Percentiles rank a stretch among this genome's conserved stretches.
Conservation (phyloP, 2,888 invertebrate genomes). For the Nezara viridula region DNA sequence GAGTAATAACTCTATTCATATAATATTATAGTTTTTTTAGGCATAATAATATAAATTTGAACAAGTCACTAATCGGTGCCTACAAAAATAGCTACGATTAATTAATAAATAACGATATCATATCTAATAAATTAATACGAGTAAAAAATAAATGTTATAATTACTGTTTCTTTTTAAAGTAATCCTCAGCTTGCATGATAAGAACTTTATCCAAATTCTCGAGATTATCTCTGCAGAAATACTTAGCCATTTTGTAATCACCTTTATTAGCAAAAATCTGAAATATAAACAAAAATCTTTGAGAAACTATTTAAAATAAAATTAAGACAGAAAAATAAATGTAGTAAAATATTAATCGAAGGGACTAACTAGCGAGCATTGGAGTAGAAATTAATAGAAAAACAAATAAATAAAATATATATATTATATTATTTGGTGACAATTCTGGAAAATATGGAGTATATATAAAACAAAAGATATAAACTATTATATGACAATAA, state of each 20-base stretch:
- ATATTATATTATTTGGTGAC: too few species aligned
- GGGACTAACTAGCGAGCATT: too few species aligned
- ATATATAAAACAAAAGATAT: too few species aligned
- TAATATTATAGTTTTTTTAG: background rate
- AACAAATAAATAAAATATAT: too few species aligned
- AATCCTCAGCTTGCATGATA: conserved; percentile 88
- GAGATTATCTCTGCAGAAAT: conserved; percentile 85
- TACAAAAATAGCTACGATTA: background rate
- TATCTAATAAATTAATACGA: background rate
- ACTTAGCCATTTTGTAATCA: conserved; percentile 88
- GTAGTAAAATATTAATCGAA: too few species aligned
- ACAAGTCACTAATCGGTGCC: background rate
- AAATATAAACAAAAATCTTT: background rate
- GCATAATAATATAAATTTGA: background rate
- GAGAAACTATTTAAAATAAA: background rate
- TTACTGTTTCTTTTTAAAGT: conserved; percentile 82
- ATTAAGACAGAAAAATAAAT: background rate
- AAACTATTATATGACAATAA: too few species aligned
- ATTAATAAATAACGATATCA: too few species aligned
- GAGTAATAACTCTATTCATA: too few species aligned
- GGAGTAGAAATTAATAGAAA: too few species aligned
- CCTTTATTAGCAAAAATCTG: conserved; percentile 86
- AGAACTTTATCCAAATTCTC: conserved; percentile 86
- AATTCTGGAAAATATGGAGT: too few species aligned
- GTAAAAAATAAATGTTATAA: conserved; percentile 64